Conservation (phyloP, 2,797 vertebrate species). For the Semotilus atromaculatus region DNA sequence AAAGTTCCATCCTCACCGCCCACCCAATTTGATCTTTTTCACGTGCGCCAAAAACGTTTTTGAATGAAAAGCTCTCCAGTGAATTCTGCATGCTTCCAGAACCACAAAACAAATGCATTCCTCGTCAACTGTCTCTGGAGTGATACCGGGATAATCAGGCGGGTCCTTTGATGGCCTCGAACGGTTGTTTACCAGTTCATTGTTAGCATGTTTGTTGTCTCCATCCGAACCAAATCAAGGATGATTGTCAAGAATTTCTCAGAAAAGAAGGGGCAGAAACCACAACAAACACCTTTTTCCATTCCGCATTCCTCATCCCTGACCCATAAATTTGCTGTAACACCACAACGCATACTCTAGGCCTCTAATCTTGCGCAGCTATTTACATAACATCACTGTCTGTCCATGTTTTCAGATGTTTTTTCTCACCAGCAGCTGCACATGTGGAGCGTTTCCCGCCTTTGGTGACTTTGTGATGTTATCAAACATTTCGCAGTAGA, state of each 20-base stretch:
- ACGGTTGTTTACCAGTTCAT: slow-evolving; percentile 60
- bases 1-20: not conserved
- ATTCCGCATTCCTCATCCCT: slow-evolving; percentile 44
- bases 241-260: slow-evolving; percentile 58
- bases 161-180: slow-evolving; percentile 54
- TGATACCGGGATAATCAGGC: slow-evolving; percentile 56
- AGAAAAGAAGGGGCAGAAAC: slow-evolving; percentile 45
- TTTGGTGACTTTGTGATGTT: slow-evolving; percentile 25
- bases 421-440: slow-evolving; percentile 28
- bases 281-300: slow-evolving; percentile 64
- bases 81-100: slow-evolving; percentile 40
- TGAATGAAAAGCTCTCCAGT: slow-evolving; percentile 7
- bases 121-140: slow-evolving; percentile 51
- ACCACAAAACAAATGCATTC: slow-evolving; percentile 39
- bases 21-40: not conserved
- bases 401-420: slow-evolving; percentile 19
- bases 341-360: slow-evolving; percentile 37
- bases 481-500: slow-evolving; percentile 19
- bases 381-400: slow-evolving; percentile 48
- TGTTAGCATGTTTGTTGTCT: slow-evolving; percentile 55
- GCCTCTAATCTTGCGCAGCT: slow-evolving; percentile 55
- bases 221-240: slow-evolving; percentile 53
- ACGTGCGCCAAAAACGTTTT: not conserved
- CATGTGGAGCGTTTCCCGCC: slow-evolving; percentile 28
- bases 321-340: slow-evolving; percentile 51